A percentile compares a stretch with the other conserved stretches of the same genome.
Evolutionary conservation across 2,113 vertebrate genomes (phyloP).

Genomic region (Siniperca chuatsi): DNA sequence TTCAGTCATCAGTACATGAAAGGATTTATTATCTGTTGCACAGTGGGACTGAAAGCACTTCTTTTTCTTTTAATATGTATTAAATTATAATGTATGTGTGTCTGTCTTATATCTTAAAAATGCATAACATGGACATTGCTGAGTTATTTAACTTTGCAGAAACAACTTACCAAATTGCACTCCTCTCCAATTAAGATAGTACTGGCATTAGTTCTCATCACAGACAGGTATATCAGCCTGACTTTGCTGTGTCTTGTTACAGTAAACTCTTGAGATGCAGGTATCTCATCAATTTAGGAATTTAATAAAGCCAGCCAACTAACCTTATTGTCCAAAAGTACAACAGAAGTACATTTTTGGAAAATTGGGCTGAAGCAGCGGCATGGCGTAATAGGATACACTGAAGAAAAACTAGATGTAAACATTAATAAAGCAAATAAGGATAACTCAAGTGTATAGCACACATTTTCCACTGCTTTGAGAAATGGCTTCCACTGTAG

Average conservation of each 20-base stretch:
- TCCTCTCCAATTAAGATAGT: slow-evolving; percentile 24
- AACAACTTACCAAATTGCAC: slow-evolving; percentile 45
- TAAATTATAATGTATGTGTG: background rate
- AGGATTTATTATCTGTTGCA: background rate
- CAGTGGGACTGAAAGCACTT: background rate
- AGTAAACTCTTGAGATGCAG: slow-evolving; percentile 43
- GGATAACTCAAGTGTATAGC: background rate
- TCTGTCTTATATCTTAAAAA: slow-evolving; percentile 4
- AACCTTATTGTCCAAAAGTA: slow-evolving; percentile 6
- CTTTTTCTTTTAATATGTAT: background rate
- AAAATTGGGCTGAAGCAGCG: background rate
- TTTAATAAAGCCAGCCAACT: slow-evolving; percentile 24
- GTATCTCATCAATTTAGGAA: slow-evolving; percentile 57
- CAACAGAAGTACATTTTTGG: background rate
- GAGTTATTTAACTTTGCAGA: slow-evolving; percentile 43
- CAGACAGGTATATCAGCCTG: slow-evolving; percentile 32
- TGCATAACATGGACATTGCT: background rate
- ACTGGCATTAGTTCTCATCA: slow-evolving; percentile 51
- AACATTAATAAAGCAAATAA: slow-evolving; percentile 12
- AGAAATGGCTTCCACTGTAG: slow-evolving; percentile 2
- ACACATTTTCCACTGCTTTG: slow-evolving; percentile 3
- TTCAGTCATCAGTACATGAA: background rate
- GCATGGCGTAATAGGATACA: background rate
- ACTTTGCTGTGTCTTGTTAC: slow-evolving; percentile 33
- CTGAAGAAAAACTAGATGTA: background rate